Conservation (phyloP, 2,888 invertebrate genomes). For the Leptura quadrifasciata region DNA sequence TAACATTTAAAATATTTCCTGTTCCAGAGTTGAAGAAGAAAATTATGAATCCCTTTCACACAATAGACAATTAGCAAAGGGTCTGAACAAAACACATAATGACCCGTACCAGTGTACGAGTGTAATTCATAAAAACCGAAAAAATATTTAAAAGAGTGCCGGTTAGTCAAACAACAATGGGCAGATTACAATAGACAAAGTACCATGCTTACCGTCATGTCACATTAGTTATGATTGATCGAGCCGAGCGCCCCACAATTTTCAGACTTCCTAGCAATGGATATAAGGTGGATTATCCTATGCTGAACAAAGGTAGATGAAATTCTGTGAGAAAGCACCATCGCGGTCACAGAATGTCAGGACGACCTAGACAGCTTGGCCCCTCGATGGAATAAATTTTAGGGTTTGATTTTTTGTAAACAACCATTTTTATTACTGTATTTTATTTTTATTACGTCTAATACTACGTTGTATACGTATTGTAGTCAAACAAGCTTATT, state of each 20-base stretch:
- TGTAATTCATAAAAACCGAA: slow-evolving; percentile 68
- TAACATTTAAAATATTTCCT: slow-evolving; percentile 33
- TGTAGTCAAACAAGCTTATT: slow-evolving; percentile 67
- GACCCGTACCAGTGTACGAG: slow-evolving; percentile 56
- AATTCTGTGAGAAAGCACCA: slow-evolving; percentile 69
- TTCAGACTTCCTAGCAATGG: slow-evolving; percentile 60
- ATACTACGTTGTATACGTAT: slow-evolving; percentile 63
- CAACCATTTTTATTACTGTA: slow-evolving; percentile 67
- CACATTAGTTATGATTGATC: slow-evolving; percentile 75
- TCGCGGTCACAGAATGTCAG: slow-evolving; percentile 51
- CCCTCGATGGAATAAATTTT: slow-evolving; percentile 69
- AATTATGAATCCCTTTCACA: slow-evolving; percentile 52
- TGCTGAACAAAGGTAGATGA: slow-evolving; percentile 52
- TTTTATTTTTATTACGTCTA: slow-evolving; percentile 66
- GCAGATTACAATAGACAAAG: slow-evolving; percentile 74
- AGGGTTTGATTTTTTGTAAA: slow-evolving; percentile 70
- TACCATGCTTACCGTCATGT: slow-evolving; percentile 74
- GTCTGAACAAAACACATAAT: slow-evolving; percentile 60
- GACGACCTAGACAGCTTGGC: slow-evolving; percentile 69
- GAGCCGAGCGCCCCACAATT: slow-evolving; percentile 62
- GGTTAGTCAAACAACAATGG: slow-evolving; percentile 70
- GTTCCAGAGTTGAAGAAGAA: slow-evolving; percentile 37
- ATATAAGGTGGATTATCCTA: slow-evolving; percentile 61
- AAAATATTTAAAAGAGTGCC: slow-evolving; percentile 69
- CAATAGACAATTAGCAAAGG: slow-evolving; percentile 65